Evolutionary conservation across 2,888 invertebrate genomes (phyloP), one percentile per base, ranked within the genome.

Genomic region (Hydroisotoma schaefferi): DNA sequence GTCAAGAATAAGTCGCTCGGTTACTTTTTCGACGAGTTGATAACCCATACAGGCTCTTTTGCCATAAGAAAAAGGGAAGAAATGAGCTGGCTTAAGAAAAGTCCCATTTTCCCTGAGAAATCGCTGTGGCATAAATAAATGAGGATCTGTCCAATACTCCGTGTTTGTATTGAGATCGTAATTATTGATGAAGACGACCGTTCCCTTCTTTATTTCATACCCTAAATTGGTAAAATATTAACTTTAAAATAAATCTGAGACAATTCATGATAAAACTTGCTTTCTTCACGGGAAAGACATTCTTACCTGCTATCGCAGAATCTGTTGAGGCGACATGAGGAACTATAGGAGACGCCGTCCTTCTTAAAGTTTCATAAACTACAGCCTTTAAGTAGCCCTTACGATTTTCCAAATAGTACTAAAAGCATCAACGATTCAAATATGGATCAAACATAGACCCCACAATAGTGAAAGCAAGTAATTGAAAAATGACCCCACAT

Each of bases 31-130:
- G 0, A 91, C 84, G 48, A 92, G 77, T 38, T 86, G 85, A 73
- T 90, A 89, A 0, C 91, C 91, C 59, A 91, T 87, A 74, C 91
- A 91, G 0, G 90, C 88, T n/a, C 91, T 78, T 87, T 89, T 6
- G 0, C 91, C 91, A 44, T 88, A 88, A 74, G 90, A 88, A 77
- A 91, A 92, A 0, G 91, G 91, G 12, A 91, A 78, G 74, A 90
- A 91, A 74, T 88, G 85, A 0, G 87, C 83, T 1, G 85, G 85
- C 71, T 85, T 85, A 2, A 78, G 72, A 15, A 85, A 74, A 47
- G 76, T 76, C 1, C 81, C 82, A 22, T 80, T 77, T 57, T 77
- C 77, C 22, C 68, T 65, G 33, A 91, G 74, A 76, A 91, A 92
- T 66, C 91, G 78, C 67, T 85, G 83, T 0, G 92, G 92, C 58